A percentile compares a stretch with the other conserved stretches of the same genome.
Evolutionary conservation across 1,140 invertebrate species (phyloP).

Genomic region (Euwallacea similis): DNA sequence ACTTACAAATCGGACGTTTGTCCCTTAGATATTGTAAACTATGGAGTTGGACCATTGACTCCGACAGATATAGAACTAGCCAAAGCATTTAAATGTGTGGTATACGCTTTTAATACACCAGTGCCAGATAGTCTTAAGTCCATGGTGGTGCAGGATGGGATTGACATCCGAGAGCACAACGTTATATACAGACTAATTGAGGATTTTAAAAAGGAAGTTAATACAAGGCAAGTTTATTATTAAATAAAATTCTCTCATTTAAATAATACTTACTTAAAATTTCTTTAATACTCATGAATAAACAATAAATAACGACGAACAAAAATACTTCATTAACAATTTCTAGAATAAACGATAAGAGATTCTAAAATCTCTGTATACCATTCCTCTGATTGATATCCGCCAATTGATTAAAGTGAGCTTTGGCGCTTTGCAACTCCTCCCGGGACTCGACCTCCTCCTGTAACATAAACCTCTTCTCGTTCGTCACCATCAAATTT

Average conservation of each 20-base stretch:
- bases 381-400: too few species aligned
- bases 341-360: slow-evolving; percentile 21
- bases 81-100: slow-evolving; percentile 77
- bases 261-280: background rate
- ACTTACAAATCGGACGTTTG: slow-evolving; percentile 82
- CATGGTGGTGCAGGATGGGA: slow-evolving; percentile 57
- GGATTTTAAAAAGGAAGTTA: slow-evolving; percentile 81
- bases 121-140: slow-evolving; percentile 57
- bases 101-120: slow-evolving; percentile 86
- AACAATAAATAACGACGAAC: background rate
- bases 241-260: background rate
- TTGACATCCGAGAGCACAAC: slow-evolving; percentile 73
- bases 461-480: slow-evolving; percentile 48
- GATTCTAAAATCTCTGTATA: too few species aligned
- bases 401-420: too few species aligned
- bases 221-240: slow-evolving; percentile 45
- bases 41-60: slow-evolving; percentile 83
- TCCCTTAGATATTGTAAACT: slow-evolving; percentile 83
- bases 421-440: too few species aligned
- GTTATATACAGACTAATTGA: slow-evolving; percentile 92
- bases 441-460: slow-evolving; percentile 44
- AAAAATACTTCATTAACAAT: background rate
- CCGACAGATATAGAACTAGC: slow-evolving; percentile 87
- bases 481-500: slow-evolving; percentile 44
- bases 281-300: background rate